A percentile compares a stretch with the other conserved stretches of the same genome.
phyloP scores from a whole-genome alignment of 2,113 vertebrate species.

The Hylia prasina region DNA sequence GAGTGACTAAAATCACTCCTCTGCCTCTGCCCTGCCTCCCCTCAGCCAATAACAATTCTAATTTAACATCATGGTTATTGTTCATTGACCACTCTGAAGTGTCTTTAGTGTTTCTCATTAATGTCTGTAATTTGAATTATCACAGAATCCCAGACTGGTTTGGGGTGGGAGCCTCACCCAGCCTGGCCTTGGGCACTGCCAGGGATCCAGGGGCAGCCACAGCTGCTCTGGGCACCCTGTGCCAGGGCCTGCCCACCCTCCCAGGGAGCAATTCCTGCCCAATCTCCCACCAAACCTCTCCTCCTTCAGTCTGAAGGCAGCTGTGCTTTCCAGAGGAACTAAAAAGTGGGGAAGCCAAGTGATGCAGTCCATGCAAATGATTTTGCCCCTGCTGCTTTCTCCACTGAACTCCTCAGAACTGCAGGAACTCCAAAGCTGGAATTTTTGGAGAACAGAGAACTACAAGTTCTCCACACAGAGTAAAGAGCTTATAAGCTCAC shows the following conservation, averaged over 20 bases:
- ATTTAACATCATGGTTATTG: not conserved
- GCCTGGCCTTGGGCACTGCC: not conserved
- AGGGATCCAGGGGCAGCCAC: not conserved
- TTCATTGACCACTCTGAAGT: not conserved
- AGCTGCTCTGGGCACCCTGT: not conserved
- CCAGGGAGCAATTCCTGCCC: not conserved
- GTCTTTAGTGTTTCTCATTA: not conserved
- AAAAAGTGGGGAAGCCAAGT: not conserved
- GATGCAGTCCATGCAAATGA: not conserved
- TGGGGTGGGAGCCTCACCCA: not conserved
- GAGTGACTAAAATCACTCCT: not conserved
- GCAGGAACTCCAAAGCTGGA: not conserved
- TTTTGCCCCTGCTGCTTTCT: not conserved
- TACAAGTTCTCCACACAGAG: not conserved
- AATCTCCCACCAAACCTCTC: not conserved
- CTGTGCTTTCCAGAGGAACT: not conserved
- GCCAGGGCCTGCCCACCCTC: not conserved
- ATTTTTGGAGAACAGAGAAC: not conserved
- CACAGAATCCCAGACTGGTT: not conserved
- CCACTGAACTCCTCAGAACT: not conserved
- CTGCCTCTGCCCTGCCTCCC: not conserved
- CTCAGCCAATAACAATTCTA: not conserved
- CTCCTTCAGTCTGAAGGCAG: not conserved
- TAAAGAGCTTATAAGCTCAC: not conserved
- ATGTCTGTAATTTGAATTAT: not conserved